Evolutionary conservation across 2,888 invertebrate genomes (phyloP), one percentile per base, ranked within the genome.

Genomic region (Leptinotarsa tumamoca): DNA sequence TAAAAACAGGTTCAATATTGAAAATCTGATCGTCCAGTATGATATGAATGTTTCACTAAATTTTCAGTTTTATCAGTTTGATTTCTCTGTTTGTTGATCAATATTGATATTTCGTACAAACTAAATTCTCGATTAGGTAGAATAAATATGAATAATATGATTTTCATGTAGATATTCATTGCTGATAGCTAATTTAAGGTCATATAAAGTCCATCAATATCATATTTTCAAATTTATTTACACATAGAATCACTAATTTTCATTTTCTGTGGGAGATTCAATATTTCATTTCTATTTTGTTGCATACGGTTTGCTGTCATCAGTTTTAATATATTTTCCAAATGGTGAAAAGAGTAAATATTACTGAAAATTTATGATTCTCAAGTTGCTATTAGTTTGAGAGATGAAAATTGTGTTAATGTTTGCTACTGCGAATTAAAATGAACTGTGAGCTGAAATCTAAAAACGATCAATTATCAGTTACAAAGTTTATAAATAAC

Each of bases 21-120:
- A 63, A 43, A 63, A 43, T 63, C 63, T 4, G 33, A 1, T 63
- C 3, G 14, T 61, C 23, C 61, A 17, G 27, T 5, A 61, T 61
- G 27, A 15, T 54, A 54, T 43, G 63, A 63, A 63, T 13, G 63
- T 63, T 63, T 43, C 63, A 27, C 17, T 17, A 33, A 63, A 63
- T 43, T 43, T 63, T n/a, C 63, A 63, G n/a, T 63, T 63, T 58
- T 27, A 58, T 58, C 23, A 58, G 17, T 58, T 58, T 27, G 23
- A 58, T 27, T 58, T 14, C 13, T 58, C 17, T 58, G 21, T 58
- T 27, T 21, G 58, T 14, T 58, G 21, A 58, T 58, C 14, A 58
- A 58, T 58, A 58, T 58, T 58, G 58, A 58, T 58, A 58, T 58
- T 58, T 23, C 58, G 21, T 23, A 58, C 58, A 23, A 58, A 58